Conservation (phyloP, 2,888 invertebrate species). For the Chalcis sispes region DNA sequence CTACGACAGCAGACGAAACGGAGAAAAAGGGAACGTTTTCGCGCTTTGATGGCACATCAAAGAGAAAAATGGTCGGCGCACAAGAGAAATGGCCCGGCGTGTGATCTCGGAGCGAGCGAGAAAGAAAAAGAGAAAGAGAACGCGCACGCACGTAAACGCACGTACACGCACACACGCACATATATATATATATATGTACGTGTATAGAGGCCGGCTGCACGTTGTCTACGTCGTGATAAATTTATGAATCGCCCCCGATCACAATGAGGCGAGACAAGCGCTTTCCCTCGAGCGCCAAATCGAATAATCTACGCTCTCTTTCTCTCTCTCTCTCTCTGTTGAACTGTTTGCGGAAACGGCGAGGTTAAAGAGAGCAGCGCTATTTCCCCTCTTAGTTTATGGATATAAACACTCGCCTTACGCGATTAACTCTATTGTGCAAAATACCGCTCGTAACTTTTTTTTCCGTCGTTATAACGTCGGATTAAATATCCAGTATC, state of each 20-base stretch:
- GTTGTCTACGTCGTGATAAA: conserved; percentile 55
- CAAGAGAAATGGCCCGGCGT: conserved; percentile 55
- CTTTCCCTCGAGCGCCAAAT: conserved; percentile 45
- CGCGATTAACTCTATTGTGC: not conserved
- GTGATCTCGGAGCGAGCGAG: conserved; percentile 45
- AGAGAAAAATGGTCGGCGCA: conserved; percentile 51
- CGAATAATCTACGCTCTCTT: conserved; percentile 11
- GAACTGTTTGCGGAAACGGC: conserved; percentile 41
- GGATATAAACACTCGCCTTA: conserved; percentile 42
- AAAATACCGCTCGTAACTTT: not conserved
- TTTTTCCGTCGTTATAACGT: no score
- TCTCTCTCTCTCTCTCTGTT: conserved; percentile 6
- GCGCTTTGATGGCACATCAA: conserved; percentile 53
- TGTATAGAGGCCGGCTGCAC: conserved; percentile 34
- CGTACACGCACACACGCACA: no score
- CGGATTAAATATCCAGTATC: no score
- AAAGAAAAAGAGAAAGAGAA: not conserved
- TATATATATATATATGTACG: no score
- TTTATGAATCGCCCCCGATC: conserved; percentile 57
- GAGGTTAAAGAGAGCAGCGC: conserved; percentile 18
- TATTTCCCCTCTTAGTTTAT: no score
- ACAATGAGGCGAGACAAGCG: conserved; percentile 42
- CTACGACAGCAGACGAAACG: no score
- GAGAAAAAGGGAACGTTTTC: conserved; percentile 47
- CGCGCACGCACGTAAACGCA: not conserved